These are phyloP conservation scores for Trachythela sp. DNA, from an alignment of 64 coral and sea anemone species.

Conservation along the genomic window DNA sequence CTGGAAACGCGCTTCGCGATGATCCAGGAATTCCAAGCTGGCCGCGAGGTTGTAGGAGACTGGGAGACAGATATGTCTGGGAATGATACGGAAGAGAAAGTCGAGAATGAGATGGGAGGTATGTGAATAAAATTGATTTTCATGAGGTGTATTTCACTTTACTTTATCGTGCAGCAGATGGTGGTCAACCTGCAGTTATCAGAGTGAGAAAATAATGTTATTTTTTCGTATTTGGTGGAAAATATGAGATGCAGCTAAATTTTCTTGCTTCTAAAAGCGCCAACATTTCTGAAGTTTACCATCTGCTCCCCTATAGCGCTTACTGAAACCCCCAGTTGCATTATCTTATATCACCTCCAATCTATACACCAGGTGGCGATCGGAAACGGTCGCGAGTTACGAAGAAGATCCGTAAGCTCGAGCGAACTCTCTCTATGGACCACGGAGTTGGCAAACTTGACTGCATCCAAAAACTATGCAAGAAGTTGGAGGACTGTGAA, in stretches of 20 bases:
- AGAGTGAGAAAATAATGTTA: too few relatives aligned
- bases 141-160: too few relatives aligned
- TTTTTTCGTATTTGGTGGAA: too few relatives aligned
- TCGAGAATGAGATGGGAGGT: neutral
- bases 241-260: too few relatives aligned
- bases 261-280: too few relatives aligned
- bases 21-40: conserved; percentile 8
- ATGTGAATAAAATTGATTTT: too few relatives aligned
- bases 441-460: conserved; percentile 7
- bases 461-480: neutral
- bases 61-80: neutral
- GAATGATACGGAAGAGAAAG: neutral
- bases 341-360: too few relatives aligned
- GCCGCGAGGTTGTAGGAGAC: neutral
- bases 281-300: too few relatives aligned
- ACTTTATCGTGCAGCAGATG: too few relatives aligned
- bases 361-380: neutral
- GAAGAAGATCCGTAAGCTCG: conserved; percentile 7
- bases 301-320: too few relatives aligned
- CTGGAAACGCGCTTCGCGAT: neutral
- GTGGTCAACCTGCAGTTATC: too few relatives aligned
- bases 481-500: conserved; percentile 21
- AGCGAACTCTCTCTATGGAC: conserved; percentile 11
- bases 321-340: too few relatives aligned
- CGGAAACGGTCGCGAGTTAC: neutral